Evolutionary conservation across 2,888 invertebrate species (phyloP).

Genomic region (Harpalus rubripes): DNA sequence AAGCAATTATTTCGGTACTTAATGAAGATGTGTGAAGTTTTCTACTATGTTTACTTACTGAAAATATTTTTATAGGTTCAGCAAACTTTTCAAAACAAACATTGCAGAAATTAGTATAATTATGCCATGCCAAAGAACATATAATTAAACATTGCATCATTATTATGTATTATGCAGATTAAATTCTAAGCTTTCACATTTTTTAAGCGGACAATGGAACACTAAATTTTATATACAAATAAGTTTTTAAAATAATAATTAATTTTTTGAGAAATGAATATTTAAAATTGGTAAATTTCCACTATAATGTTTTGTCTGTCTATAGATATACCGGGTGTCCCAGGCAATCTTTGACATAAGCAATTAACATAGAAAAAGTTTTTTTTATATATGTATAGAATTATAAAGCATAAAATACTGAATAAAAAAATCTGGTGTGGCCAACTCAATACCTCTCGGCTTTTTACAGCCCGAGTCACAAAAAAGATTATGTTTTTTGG

Average conservation of each 20-base stretch:
- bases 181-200: neutral
- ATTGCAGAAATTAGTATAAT: slow-evolving; percentile 46
- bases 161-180: slow-evolving; percentile 19
- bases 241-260: neutral
- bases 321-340: too few relatives aligned
- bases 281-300: too few relatives aligned
- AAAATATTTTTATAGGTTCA: slow-evolving; percentile 41
- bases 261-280: neutral
- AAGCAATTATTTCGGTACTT: neutral
- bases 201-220: neutral
- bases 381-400: too few relatives aligned
- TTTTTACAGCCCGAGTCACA: too few relatives aligned
- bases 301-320: too few relatives aligned
- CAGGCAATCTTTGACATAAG: too few relatives aligned
- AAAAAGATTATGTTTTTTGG: too few relatives aligned
- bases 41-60: slow-evolving; percentile 6
- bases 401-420: too few relatives aligned
- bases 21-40: slow-evolving; percentile 6
- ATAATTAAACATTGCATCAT: slow-evolving; percentile 45
- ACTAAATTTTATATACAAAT: neutral
- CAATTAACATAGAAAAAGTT: too few relatives aligned
- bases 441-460: too few relatives aligned
- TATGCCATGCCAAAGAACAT: neutral
- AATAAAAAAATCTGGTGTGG: too few relatives aligned
- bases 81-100: slow-evolving; percentile 47